Base-by-base conservation (phyloP, 2,113 vertebrate genomes). In the Seriola rivoliana region DNA sequence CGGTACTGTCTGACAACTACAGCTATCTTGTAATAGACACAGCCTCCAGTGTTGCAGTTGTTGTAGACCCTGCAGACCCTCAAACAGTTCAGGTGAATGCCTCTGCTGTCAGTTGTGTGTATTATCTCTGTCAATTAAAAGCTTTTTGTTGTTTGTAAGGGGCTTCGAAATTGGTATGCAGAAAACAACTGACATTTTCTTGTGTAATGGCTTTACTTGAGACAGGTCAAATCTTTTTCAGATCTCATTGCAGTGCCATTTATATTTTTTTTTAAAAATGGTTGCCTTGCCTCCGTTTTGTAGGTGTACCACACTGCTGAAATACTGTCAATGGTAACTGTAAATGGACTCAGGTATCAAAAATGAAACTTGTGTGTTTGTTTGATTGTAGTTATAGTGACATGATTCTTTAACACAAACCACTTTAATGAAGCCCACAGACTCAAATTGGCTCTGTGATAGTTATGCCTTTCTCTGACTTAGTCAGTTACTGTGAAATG, bases 21-120 rank as follows among this genome's bases (percentile, higher is more conserved):
- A 98, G 98, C 95, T 99, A 99, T 91, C 95, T 99, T 58, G 86
- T 99, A 58, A 96, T 99, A 0, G 98, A 99, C 95, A 98, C 96
- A 8, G 90, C 87, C 57, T 96, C 97, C 0, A 82, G 94, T 69
- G 90, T 92, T 19, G 98, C 98, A 0, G 97, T 96, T 0, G 97
- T 94, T 34, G 90, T 99, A 0, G 98, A 99, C 82, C 98, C 98
- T 11, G 97, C 98, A 0, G 98, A 99, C 92, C 98, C 98, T 0
- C 94, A 96, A 70, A 95, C 93, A 0, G 97, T 99, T 52, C 96
- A 99, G 97, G 98, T 99, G 82, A 93, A 92, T 74, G 16, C 14
- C 12, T 66, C 36, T 29, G 0, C 19, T 52, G 4, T 36, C 36
- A 71, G 21, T 42, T 42, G 21, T 57, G 34, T 58, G 23, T 38